Conservation (phyloP, 2,113 vertebrate genomes). For the Catharus minimus region DNA sequence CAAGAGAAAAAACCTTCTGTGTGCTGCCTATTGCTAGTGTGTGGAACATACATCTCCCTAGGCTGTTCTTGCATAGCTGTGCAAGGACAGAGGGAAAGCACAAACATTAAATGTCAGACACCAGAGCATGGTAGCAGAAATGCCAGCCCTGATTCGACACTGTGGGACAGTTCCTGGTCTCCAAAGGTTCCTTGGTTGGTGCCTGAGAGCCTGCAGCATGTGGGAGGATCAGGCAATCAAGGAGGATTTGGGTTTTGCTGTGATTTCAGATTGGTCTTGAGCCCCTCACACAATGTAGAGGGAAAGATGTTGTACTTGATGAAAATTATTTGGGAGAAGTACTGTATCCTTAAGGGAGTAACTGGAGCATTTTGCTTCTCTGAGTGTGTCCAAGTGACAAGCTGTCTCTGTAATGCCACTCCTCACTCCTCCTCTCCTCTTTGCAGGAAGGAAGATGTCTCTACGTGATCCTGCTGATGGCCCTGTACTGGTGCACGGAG, state of each 20-base stretch:
- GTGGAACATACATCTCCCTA: not conserved
- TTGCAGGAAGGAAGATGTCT: conserved; percentile 94
- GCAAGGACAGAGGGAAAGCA: not conserved
- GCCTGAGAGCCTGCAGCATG: rapidly evolving
- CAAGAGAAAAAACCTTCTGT: not conserved
- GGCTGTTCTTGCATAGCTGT: not conserved
- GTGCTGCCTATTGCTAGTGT: not conserved
- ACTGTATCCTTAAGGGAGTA: not conserved
- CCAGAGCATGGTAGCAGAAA: not conserved
- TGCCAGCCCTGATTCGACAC: not conserved
- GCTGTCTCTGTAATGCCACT: not conserved
- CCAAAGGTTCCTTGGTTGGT: not conserved
- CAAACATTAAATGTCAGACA: not conserved
- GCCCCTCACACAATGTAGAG: not conserved
- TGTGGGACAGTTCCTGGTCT: not conserved
- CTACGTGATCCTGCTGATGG: conserved; percentile 94
- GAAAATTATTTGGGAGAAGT: not conserved
- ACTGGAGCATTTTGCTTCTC: not conserved
- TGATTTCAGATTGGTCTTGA: not conserved
- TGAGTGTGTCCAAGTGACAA: not conserved
- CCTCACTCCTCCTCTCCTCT: not conserved
- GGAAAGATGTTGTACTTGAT: not conserved
- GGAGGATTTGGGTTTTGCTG: not conserved
- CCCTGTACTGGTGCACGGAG: conserved; percentile 93
- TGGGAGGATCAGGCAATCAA: not conserved